phyloP scores from a whole-genome alignment of 2,888 invertebrate genomes.

The Phengaris alcon region DNA sequence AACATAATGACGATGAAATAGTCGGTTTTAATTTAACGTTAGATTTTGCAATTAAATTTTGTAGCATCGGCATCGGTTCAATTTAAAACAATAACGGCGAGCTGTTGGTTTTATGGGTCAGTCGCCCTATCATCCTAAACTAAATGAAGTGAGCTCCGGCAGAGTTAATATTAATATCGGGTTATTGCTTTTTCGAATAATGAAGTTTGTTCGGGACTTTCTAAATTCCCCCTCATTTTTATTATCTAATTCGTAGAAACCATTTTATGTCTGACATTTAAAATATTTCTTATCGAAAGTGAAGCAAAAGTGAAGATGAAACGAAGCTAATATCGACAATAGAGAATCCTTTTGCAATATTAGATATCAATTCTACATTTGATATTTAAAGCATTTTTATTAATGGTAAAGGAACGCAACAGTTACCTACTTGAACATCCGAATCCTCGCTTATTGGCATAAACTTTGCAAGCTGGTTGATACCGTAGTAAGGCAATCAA shows the following conservation, averaged over 20 bases:
- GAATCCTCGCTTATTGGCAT: no score
- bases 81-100: not conserved
- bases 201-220: not conserved
- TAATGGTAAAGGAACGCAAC: no score
- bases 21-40: not conserved
- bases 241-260: constrained; percentile 6
- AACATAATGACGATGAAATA: not conserved
- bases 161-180: constrained; percentile 6
- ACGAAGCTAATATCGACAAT: not conserved
- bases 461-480: no score
- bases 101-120: not conserved
- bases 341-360: not conserved
- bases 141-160: constrained; percentile 3
- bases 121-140: not conserved
- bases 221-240: not conserved
- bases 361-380: not conserved
- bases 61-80: not conserved
- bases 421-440: no score
- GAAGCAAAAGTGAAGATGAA: not conserved
- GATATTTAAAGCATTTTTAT: no score
- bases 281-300: not conserved
- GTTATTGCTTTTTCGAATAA: constrained; percentile 18
- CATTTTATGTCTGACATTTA: not conserved
- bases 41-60: not conserved
- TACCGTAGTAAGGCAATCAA: no score